Conservation (phyloP, 2,797 vertebrate genomes). For the Fundulus diaphanus region DNA sequence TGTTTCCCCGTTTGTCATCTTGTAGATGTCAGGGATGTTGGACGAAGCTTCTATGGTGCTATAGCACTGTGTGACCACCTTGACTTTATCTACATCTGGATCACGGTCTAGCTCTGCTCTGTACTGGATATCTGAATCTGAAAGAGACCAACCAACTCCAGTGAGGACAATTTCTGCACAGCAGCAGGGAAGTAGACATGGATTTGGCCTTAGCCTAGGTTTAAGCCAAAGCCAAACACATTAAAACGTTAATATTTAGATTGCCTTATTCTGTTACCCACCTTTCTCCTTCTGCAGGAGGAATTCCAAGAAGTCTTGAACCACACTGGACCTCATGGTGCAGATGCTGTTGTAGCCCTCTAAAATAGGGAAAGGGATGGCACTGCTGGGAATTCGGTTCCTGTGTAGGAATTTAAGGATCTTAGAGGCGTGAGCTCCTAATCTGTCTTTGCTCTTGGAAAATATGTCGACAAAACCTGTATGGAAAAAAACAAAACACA, state of each 20-base stretch:
- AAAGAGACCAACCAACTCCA: slow-evolving; percentile 5
- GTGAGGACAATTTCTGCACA: not conserved
- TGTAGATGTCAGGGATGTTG: slow-evolving; percentile 89
- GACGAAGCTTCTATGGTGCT: slow-evolving; percentile 94
- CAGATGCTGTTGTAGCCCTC: slow-evolving; percentile 96
- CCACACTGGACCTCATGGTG: slow-evolving; percentile 92
- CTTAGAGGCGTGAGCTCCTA: slow-evolving; percentile 89
- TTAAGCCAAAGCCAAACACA: not conserved
- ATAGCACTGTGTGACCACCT: slow-evolving; percentile 93
- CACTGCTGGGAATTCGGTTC: slow-evolving; percentile 91
- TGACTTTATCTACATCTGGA: slow-evolving; percentile 90
- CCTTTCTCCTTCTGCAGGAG: slow-evolving; percentile 95
- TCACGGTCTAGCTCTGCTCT: slow-evolving; percentile 85
- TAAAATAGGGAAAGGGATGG: slow-evolving; percentile 92
- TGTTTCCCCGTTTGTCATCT: slow-evolving; percentile 96
- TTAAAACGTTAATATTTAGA: too few species aligned
- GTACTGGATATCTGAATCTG: slow-evolving; percentile 86
- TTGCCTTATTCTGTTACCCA: slow-evolving; percentile 46
- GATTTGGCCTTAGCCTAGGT: not conserved
- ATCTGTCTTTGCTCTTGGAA: slow-evolving; percentile 91
- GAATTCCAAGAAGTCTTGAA: slow-evolving; percentile 91
- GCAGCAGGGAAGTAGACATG: not conserved
- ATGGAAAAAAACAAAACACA: not conserved
- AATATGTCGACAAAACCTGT: slow-evolving; percentile 98
- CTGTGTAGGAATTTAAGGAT: slow-evolving; percentile 94